Conservation (phyloP, 2,113 vertebrate genomes). For the Ochotona curzoniae region DNA sequence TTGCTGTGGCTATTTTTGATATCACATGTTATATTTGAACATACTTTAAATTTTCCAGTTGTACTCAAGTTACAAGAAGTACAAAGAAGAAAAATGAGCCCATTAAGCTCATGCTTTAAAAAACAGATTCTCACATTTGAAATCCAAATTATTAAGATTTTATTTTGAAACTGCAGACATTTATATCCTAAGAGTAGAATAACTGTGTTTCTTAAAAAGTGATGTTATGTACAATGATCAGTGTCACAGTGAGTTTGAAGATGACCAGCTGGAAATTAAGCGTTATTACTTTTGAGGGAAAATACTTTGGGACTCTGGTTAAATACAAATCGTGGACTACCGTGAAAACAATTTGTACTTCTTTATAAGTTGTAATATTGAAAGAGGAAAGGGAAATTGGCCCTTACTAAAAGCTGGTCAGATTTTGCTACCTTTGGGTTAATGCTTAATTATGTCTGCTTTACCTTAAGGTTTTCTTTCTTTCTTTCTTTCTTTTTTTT, state of each 20-base stretch:
- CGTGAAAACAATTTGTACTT: not conserved
- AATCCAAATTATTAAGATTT: slow-evolving; percentile 9
- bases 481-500: too few relatives aligned
- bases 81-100: not conserved
- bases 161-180: slow-evolving; percentile 55
- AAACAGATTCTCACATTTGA: not conserved
- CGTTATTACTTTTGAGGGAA: slow-evolving; percentile 14
- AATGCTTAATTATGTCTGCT: not conserved
- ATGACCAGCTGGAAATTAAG: not conserved
- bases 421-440: not conserved
- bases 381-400: not conserved
- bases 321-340: not conserved
- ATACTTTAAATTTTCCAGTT: slow-evolving; percentile 46
- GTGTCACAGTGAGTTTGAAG: not conserved
- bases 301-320: not conserved
- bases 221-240: not conserved
- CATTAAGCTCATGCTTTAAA: not conserved
- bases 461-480: slow-evolving; percentile 23
- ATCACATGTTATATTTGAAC: slow-evolving; percentile 51
- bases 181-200: slow-evolving; percentile 31
- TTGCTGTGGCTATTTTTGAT: slow-evolving; percentile 57
- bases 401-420: not conserved
- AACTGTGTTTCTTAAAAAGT: slow-evolving; percentile 1
- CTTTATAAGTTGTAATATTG: not conserved
- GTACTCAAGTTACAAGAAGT: not conserved